These are phyloP conservation scores for Gambelia wislizenii DNA, from an alignment of 2,797 vertebrate genomes.

Conservation along the genomic window DNA sequence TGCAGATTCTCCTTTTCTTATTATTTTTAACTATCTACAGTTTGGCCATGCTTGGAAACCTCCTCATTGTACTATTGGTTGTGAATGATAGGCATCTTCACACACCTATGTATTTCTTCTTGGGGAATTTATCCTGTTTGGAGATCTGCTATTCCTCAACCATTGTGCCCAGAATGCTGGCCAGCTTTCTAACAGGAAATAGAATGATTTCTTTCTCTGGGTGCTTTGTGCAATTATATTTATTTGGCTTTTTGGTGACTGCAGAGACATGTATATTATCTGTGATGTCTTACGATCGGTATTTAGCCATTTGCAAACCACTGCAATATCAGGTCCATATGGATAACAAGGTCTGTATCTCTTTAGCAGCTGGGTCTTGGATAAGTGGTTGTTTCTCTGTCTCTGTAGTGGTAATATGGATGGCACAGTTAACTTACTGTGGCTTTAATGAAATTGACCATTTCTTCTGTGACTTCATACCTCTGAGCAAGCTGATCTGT, in stretches of 20 bases:
- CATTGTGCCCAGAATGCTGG: conserved; percentile 65
- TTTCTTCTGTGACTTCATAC: conserved; percentile 74
- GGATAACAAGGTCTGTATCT: conserved; percentile 43
- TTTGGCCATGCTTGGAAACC: conserved; percentile 56
- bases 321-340: conserved; percentile 61
- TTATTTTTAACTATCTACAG: conserved; percentile 61
- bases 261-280: conserved; percentile 69
- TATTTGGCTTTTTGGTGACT: conserved; percentile 67
- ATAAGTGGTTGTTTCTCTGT: conserved; percentile 58
- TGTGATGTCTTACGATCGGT: conserved; percentile 68
- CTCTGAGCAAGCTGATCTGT: conserved; percentile 68
- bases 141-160: conserved; percentile 66
- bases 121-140: conserved; percentile 65
- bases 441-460: conserved; percentile 66
- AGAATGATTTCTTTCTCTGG: conserved; percentile 18
- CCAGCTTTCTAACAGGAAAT: conserved; percentile 23
- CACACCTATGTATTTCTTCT: conserved; percentile 70
- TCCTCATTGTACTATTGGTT: conserved; percentile 59
- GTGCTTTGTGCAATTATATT: conserved; percentile 69
- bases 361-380: conserved; percentile 61
- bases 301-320: conserved; percentile 43
- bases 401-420: conserved; percentile 59
- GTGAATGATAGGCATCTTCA: conserved; percentile 53
- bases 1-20: conserved; percentile 49
- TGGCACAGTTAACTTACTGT: conserved; percentile 65